Percentiles rank a stretch among this genome's conserved stretches.
phyloP scores from a whole-genome alignment of 2,888 invertebrate genomes.

The Cancer borealis region DNA sequence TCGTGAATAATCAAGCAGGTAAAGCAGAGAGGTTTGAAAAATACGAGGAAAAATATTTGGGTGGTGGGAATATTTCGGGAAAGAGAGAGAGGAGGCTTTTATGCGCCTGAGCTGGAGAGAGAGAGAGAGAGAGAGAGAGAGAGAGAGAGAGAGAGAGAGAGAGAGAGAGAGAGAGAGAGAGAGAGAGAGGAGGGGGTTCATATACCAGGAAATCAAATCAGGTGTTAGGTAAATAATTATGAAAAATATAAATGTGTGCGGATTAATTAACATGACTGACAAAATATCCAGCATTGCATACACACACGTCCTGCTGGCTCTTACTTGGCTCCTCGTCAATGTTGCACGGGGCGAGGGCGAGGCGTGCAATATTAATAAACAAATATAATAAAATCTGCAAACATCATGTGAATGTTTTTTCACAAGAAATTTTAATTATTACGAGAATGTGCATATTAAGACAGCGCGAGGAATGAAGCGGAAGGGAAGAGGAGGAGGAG shows the following conservation, averaged over 20 bases:
- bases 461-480: neutral
- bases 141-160: neutral
- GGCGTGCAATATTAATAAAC: neutral
- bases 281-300: neutral
- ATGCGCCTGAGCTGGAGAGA: neutral
- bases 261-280: conserved; percentile 27
- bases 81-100: conserved; percentile 2
- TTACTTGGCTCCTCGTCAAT: neutral
- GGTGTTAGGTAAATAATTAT: conserved; percentile 32
- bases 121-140: neutral
- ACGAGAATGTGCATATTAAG: neutral
- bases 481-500: neutral
- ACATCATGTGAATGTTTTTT: conserved; percentile 14
- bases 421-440: neutral
- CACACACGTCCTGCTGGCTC: neutral
- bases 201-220: neutral
- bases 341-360: neutral
- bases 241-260: neutral
- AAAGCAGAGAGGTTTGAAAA: neutral
- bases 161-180: neutral
- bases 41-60: conserved; percentile 28
- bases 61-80: conserved; percentile 4
- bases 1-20: conserved; percentile 13
- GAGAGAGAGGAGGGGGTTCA: neutral
- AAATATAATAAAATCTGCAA: neutral